Evolutionary conservation across 1,140 invertebrate species (phyloP).

Genomic region (Brachionus calyciflorus): DNA sequence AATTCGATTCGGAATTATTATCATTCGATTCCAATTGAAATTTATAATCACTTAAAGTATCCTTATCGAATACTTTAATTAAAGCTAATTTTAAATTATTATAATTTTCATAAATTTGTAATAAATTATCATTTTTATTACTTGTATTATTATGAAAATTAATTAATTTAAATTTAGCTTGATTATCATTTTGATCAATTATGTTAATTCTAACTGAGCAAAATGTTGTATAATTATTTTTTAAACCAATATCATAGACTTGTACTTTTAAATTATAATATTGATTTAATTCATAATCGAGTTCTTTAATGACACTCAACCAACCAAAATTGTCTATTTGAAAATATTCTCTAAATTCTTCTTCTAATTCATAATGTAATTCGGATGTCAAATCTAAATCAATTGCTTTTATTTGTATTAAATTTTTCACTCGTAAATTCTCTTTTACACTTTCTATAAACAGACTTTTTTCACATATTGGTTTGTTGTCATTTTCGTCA

Average conservation of each 20-base stretch:
- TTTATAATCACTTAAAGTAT: conserved; percentile 30
- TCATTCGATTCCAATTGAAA: conserved; percentile 26
- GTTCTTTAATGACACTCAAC: not conserved
- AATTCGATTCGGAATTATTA: too few relatives aligned
- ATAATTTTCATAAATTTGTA: conserved; percentile 38
- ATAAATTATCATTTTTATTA: conserved; percentile 13
- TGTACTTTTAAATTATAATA: not conserved
- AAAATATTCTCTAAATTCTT: not conserved
- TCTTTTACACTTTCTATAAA: conserved; percentile 30
- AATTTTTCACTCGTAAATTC: not conserved
- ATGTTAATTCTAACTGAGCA: conserved; percentile 15
- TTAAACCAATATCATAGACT: not conserved
- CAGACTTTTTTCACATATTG: conserved; percentile 34
- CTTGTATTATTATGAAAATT: conserved; percentile 7
- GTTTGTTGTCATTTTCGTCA: conserved; percentile 38
- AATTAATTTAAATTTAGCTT: conserved; percentile 16
- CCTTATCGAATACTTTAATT: conserved; percentile 18
- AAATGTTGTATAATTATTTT: not conserved
- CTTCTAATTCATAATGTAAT: not conserved
- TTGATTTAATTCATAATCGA: conserved; percentile 25
- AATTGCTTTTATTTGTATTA: conserved; percentile 15
- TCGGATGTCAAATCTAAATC: conserved; percentile 33
- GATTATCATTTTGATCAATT: conserved; percentile 35
- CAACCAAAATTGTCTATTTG: conserved; percentile 28
- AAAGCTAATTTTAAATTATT: not conserved